Evolutionary conservation across 2,888 invertebrate species (phyloP), one percentile per base, ranked within the genome.

Genomic region (Limnephilus auricula): DNA sequence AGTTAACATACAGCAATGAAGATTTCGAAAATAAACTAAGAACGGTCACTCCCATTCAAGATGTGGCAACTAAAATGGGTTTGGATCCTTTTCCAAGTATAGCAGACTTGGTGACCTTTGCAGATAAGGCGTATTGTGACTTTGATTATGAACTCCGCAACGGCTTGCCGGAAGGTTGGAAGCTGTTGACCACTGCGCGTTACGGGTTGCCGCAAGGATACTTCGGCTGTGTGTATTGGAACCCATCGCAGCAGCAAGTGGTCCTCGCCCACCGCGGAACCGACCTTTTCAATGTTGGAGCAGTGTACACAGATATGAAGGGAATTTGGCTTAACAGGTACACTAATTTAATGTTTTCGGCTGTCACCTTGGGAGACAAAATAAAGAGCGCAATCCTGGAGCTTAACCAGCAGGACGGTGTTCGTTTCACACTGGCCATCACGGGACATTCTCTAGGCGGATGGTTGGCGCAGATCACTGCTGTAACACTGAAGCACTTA

Each of bases 361-460:
- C 85, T n/a, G 13, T 85, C 4, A 85, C 45, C 6, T 85, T 85
- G 5, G 45, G 37, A 9, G 85, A 85, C 18, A 31, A n/a, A 12
- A 30, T 85, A 10, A 85, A 40, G 45, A 0, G 30, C 9, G 45
- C 40, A 13, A 34, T 85, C 15, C 15, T 18, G 12, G 45, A 45
- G 9, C 45, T n/a, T 30, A 85, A 85, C 12, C 0, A 30, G 6
- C 10, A 2, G 6, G 0, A 2, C 0, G 85, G 50, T 13, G 31
- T n/a, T 9, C 37, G 40, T n/a, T 40, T 85, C 30, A 34, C 18
- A 4, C 85, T 85, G 6, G n/a, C 45, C 37, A 6, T 45, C 45
- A 85, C 85, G n/a, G 85, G 85, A 2, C 50, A 85, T 30, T 85
- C 85, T 25, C 45, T 85, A 2, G 85, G 85, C 18, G 85, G 45